A percentile compares a stretch with the other conserved stretches of the same genome.
Evolutionary conservation across 2,888 invertebrate species (phyloP).

Genomic region (Melinaea menophilus): DNA sequence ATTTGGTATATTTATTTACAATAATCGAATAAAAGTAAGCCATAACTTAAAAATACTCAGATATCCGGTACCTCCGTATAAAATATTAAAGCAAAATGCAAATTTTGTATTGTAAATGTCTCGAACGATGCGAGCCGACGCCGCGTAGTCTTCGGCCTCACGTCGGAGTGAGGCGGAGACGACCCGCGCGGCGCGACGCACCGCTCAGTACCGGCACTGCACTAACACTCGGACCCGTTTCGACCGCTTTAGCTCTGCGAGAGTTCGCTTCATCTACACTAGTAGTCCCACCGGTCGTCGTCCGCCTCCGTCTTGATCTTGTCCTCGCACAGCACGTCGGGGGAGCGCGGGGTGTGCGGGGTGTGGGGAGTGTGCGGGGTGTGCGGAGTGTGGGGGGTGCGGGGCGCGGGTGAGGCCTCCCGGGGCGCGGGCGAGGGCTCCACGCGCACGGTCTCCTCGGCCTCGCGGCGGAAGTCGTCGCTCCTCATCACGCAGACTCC

Average conservation of each 20-base stretch:
- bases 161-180: slow-evolving; percentile 56
- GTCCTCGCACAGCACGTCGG: slow-evolving; percentile 64
- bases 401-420: slow-evolving; percentile 42
- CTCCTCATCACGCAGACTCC: slow-evolving; percentile 95
- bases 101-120: slow-evolving; percentile 69
- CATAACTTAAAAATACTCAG: slow-evolving; percentile 67
- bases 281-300: slow-evolving; percentile 82
- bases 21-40: slow-evolving; percentile 51
- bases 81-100: slow-evolving; percentile 76
- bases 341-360: slow-evolving; percentile 42
- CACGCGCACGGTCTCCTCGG: slow-evolving; percentile 85
- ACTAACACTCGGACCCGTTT: slow-evolving; percentile 46
- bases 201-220: slow-evolving; percentile 33
- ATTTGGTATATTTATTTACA: slow-evolving; percentile 77
- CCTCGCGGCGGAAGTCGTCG: slow-evolving; percentile 82
- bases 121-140: slow-evolving; percentile 44
- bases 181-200: slow-evolving; percentile 20
- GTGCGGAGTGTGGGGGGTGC: slow-evolving; percentile 44
- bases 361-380: slow-evolving; percentile 42
- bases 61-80: slow-evolving; percentile 61
- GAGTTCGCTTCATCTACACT: slow-evolving; percentile 32
- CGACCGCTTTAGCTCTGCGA: slow-evolving; percentile 37
- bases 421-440: slow-evolving; percentile 85
- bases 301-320: slow-evolving; percentile 79
- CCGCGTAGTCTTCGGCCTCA: slow-evolving; percentile 75